Percentiles rank a stretch among this genome's conserved stretches.
Conservation (phyloP, 2,797 vertebrate species). For the Sebastes reedi region DNA sequence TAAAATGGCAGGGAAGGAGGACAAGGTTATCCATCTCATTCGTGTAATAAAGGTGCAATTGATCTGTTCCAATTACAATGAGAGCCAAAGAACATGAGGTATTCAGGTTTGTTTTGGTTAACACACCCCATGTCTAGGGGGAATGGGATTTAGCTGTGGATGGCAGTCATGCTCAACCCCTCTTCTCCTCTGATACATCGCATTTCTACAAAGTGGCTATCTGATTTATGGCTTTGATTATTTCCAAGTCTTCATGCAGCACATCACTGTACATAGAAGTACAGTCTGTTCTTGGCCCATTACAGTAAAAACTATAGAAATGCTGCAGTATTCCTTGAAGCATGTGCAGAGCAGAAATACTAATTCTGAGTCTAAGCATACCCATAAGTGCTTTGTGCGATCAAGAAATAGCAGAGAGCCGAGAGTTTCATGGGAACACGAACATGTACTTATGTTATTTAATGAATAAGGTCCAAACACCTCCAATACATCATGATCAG, state of each 20-base stretch:
- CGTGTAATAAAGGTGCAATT: slow-evolving; percentile 74
- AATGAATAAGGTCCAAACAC: slow-evolving; percentile 29
- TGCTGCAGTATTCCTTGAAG: background rate
- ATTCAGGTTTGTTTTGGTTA: slow-evolving; percentile 68
- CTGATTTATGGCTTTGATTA: slow-evolving; percentile 11
- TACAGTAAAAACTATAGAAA: background rate
- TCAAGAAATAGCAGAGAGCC: background rate
- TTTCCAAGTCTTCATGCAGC: background rate
- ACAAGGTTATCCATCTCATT: slow-evolving; percentile 76
- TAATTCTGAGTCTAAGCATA: background rate
- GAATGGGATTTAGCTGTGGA: slow-evolving; percentile 41
- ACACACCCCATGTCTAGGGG: slow-evolving; percentile 9
- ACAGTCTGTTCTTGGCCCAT: background rate
- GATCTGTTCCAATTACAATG: slow-evolving; percentile 75
- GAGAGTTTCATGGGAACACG: slow-evolving; percentile 17
- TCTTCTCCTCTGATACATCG: background rate
- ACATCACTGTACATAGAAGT: background rate
- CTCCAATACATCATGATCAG: slow-evolving; percentile 5
- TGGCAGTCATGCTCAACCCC: slow-evolving; percentile 5
- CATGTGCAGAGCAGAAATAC: background rate
- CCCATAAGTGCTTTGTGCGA: slow-evolving; percentile 3
- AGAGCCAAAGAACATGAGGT: slow-evolving; percentile 56
- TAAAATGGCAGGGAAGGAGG: slow-evolving; percentile 63
- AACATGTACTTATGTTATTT: slow-evolving; percentile 57
- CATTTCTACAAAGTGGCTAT: background rate